phyloP scores from a whole-genome alignment of 2,888 invertebrate genomes.

The Abrostola triplasia region DNA sequence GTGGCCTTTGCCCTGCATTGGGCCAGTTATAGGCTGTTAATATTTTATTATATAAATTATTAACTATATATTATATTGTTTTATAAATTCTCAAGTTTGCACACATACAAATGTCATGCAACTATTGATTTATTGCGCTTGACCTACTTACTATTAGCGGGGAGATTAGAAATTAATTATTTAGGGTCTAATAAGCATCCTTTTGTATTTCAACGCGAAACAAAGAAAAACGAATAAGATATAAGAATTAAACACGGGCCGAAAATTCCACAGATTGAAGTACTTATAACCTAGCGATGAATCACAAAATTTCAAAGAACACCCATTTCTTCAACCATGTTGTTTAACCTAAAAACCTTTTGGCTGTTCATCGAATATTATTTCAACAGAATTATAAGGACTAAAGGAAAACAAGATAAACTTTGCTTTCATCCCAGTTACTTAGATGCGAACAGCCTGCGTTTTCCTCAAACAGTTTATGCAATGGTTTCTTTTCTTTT shows the following conservation, averaged over 20 bases:
- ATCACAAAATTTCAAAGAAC: constrained; percentile 3
- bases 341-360: constrained; percentile 5
- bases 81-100: too few species aligned
- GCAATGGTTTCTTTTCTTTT: constrained; percentile 32
- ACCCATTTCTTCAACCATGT: constrained; percentile 6
- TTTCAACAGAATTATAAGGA: constrained; percentile 12
- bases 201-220: background rate
- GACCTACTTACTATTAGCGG: too few species aligned
- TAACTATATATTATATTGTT: too few species aligned
- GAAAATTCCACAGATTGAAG: background rate
- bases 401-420: constrained; percentile 26
- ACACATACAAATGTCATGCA: too few species aligned
- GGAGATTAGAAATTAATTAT: too few species aligned
- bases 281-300: background rate
- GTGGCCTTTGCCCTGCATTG: too few species aligned
- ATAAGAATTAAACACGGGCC: too few species aligned
- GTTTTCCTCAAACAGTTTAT: constrained; percentile 40
- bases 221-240: too few species aligned
- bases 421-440: constrained; percentile 22
- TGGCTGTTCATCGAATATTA: constrained; percentile 10
- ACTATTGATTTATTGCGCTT: too few species aligned
- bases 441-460: constrained; percentile 17
- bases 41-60: too few species aligned
- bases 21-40: too few species aligned
- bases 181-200: too few species aligned